phyloP scores from a whole-genome alignment of 2,888 invertebrate genomes.

The Pandemis corylana region DNA sequence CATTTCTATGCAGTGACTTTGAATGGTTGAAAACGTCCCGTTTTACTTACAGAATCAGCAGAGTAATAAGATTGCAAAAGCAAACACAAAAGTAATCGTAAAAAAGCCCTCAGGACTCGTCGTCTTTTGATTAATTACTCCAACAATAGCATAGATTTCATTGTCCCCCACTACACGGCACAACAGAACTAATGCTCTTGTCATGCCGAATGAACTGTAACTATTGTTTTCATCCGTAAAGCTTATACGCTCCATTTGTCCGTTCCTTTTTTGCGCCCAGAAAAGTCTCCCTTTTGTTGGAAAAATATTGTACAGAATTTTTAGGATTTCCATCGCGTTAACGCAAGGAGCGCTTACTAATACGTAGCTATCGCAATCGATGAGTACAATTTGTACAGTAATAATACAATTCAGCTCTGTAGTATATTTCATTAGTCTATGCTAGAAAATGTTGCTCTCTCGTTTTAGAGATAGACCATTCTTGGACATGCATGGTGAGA shows the following conservation, averaged over 20 bases:
- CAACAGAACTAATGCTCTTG: conserved; percentile 61
- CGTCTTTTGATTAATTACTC: conserved; percentile 39
- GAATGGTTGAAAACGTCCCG: not conserved
- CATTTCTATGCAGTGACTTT: not conserved
- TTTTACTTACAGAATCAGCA: not conserved
- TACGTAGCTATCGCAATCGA: not conserved
- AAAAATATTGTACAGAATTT: conserved; percentile 38
- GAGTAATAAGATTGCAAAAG: conserved; percentile 6
- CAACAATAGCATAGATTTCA: conserved; percentile 41
- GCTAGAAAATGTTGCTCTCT: not conserved
- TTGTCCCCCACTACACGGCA: conserved; percentile 54
- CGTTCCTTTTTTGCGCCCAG: conserved; percentile 37
- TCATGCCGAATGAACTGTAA: conserved; percentile 69
- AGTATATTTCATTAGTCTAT: not conserved
- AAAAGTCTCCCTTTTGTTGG: conserved; percentile 37
- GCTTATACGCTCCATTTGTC: conserved; percentile 43
- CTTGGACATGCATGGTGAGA: not conserved
- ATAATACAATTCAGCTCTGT: not conserved
- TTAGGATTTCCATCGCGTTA: conserved; percentile 20
- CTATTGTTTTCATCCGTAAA: conserved; percentile 64
- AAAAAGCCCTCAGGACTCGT: conserved; percentile 27
- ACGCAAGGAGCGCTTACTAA: conserved; percentile 11
- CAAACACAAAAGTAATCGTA: conserved; percentile 15
- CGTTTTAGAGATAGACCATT: not conserved
- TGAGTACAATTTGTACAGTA: not conserved